Evolutionary conservation across 2,888 invertebrate genomes (phyloP), one percentile per base, ranked within the genome.

Genomic region (Phengaris arion): DNA sequence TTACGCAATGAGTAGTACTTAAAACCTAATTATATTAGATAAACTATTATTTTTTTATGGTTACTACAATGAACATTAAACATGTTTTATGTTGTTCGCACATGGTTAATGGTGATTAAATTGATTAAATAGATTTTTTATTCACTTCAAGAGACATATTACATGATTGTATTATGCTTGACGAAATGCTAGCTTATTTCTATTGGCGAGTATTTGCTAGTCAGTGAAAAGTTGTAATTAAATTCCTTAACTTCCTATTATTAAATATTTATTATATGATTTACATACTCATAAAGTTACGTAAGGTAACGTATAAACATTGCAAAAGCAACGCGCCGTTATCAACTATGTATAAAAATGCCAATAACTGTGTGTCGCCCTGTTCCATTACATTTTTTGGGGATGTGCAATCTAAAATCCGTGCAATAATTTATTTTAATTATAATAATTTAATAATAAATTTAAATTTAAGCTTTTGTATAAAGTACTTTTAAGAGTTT

Each of bases 141-240:
- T 48, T 22, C 22, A 59, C 10, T 15, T 8, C 57, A 15, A 15
- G 15, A 57, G 8, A 7, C n/a, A 57, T n/a, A 15, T 57, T 57
- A n/a, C 15, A 15, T 57, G n/a, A n/a, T n/a, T n/a, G 48, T 5
- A 6, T 48, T 48, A 48, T 1, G 8, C 57, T 57, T n/a, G 57
- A 9, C 15, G 8, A 57, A n/a, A 57, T 15, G 22, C 22, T 59
- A 10, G 15, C 22, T 22, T 59, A 8, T 48, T 48, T 48, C 22
- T 15, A 46, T 69, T 75, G 68, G 55, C 75, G 55, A 69, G 75
- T 70, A 46, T 68, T 69, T 48, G 69, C 69, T 57, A 69, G 69
- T 57, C 57, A 69, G 10, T 75, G 15, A 54, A 75, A 48, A 52
- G 13, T 55, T 54, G 22, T 68, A 15, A 45, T 68, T 68, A 22